Evolutionary conservation across 2,113 vertebrate species (phyloP).

Genomic region (Boulengeromyrus knoepffleri): DNA sequence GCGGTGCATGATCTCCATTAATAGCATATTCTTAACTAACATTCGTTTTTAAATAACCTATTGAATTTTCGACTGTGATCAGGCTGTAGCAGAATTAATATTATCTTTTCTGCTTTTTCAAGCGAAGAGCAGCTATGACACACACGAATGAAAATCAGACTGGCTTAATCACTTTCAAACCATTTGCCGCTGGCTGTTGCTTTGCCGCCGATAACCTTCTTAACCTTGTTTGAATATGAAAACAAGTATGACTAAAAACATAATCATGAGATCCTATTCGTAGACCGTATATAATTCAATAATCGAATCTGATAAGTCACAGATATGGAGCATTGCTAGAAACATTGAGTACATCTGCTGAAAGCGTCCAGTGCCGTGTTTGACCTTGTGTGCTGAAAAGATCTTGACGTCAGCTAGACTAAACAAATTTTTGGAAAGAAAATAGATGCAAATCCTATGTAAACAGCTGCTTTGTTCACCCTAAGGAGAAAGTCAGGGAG

Average conservation of each 20-base stretch:
- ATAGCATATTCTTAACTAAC: background rate
- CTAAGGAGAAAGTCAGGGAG: background rate
- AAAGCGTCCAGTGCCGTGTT: background rate
- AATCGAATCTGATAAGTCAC: background rate
- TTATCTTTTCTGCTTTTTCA: background rate
- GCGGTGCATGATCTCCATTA: background rate
- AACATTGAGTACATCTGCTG: no score
- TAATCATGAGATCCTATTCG: background rate
- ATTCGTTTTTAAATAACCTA: background rate
- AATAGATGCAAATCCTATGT: constrained; percentile 51
- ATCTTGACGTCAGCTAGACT: constrained; percentile 26
- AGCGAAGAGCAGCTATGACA: background rate
- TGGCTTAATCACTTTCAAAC: background rate
- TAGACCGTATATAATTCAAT: background rate
- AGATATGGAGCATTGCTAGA: background rate
- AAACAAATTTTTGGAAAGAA: constrained; percentile 55
- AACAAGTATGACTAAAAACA: background rate
- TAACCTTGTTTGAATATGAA: background rate
- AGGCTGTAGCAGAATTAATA: background rate
- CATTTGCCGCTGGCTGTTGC: background rate
- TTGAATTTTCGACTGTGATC: background rate
- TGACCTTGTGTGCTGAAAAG: constrained; percentile 5
- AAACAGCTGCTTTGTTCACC: constrained; percentile 31
- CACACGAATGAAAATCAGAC: background rate
- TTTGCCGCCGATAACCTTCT: background rate